Evolutionary conservation across 1,140 invertebrate species (phyloP).

Genomic region (Charaxes varanes): DNA sequence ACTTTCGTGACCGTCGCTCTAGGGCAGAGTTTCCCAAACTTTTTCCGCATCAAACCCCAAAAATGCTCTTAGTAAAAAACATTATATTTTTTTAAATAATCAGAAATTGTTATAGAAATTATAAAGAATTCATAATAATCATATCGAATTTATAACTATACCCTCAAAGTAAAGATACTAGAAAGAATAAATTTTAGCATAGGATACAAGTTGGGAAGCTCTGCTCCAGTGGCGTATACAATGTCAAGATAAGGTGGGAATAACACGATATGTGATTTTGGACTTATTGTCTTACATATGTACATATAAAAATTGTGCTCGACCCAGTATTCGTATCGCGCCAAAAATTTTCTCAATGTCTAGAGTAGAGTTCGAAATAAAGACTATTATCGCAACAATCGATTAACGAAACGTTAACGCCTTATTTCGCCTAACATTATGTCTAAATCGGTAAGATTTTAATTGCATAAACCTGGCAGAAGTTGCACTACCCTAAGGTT

Average conservation of each 20-base stretch:
- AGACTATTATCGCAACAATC: background rate
- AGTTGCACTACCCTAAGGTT: no score
- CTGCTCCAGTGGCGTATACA: no score
- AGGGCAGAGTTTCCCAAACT: background rate
- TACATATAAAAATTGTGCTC: conserved; percentile 59
- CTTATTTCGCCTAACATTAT: conserved; percentile 22
- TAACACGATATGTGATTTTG: conserved; percentile 62
- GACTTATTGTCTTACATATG: conserved; percentile 67
- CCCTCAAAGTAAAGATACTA: no score
- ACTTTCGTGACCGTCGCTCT: conserved; percentile 32
- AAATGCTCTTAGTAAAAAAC: no score
- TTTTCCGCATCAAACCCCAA: no score
- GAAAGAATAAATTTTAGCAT: no score
- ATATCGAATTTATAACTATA: no score
- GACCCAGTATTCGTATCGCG: conserved; percentile 55
- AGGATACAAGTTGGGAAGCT: no score
- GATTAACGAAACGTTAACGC: conserved; percentile 1
- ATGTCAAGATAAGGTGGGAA: conserved; percentile 50
- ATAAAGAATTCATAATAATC: no score
- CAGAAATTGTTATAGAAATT: no score
- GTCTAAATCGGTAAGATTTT: conserved; percentile 49
- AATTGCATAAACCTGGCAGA: no score
- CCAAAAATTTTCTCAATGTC: conserved; percentile 28
- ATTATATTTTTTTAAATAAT: no score
- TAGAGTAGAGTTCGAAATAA: background rate